Percentiles rank a stretch among this genome's conserved stretches.
Conservation (phyloP, 2,888 invertebrate genomes). For the Acholoe squamosa region DNA sequence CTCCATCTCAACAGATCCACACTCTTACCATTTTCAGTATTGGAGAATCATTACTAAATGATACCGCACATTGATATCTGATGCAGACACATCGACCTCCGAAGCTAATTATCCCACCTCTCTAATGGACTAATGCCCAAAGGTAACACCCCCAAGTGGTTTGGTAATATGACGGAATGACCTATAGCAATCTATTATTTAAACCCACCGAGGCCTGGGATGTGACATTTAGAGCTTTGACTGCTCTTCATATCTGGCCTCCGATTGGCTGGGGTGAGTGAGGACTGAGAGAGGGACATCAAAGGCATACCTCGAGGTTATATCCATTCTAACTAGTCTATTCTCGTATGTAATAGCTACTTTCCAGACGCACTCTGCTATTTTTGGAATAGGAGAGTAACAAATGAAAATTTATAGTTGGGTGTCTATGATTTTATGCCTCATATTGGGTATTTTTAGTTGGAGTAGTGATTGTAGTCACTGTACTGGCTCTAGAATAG, state of each 20-base stretch:
- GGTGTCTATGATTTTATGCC: background rate
- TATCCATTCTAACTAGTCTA: background rate
- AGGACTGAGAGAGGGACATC: background rate
- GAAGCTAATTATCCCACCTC: no score
- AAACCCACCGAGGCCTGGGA: background rate
- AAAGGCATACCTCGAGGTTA: background rate
- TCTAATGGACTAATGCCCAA: no score
- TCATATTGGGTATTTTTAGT: background rate
- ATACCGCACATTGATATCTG: no score
- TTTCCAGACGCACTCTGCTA: background rate
- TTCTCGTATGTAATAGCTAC: background rate
- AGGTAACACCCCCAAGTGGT: background rate
- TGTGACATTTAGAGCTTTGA: constrained; percentile 4
- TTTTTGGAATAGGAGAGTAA: background rate
- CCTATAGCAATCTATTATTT: constrained; percentile 13
- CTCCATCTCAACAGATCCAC: no score
- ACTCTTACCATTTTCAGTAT: no score
- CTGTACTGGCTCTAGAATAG: background rate
- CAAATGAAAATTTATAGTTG: background rate
- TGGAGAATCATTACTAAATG: no score
- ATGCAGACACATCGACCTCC: no score
- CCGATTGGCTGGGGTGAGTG: background rate
- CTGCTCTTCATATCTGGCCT: background rate
- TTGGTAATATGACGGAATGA: constrained; percentile 14
- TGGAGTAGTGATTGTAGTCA: no score